Percentiles rank a stretch among this genome's conserved stretches.
Evolutionary conservation across 2,113 vertebrate genomes (phyloP).

Genomic region (Etheostoma spectabile): DNA sequence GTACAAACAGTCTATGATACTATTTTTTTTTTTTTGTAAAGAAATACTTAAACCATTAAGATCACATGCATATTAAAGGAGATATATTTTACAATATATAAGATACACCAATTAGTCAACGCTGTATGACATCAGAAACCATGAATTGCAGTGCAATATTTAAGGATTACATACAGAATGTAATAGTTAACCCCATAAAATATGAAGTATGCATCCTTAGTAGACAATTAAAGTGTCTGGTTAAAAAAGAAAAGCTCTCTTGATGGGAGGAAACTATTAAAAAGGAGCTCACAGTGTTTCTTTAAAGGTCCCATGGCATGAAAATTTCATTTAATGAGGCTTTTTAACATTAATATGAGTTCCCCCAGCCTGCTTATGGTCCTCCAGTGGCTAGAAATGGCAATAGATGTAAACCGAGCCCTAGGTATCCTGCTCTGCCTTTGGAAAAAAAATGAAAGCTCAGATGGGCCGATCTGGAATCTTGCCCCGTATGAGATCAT

Average conservation of each 20-base stretch:
- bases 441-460: too few species aligned
- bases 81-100: constrained; percentile 1
- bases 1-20: not conserved
- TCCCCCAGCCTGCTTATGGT: too few species aligned
- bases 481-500: too few species aligned
- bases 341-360: too few species aligned
- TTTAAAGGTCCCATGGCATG: not conserved
- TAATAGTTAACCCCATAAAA: constrained; percentile 32
- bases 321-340: too few species aligned
- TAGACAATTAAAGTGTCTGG: not conserved
- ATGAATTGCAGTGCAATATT: constrained; percentile 8
- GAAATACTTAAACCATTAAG: not conserved
- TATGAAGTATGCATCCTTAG: constrained; percentile 1
- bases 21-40: not conserved
- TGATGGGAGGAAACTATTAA: constrained; percentile 38
- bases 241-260: constrained; percentile 27
- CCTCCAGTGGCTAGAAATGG: too few species aligned
- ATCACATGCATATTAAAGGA: not conserved
- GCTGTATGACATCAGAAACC: not conserved
- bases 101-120: not conserved
- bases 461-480: too few species aligned
- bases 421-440: too few species aligned
- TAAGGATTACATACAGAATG: not conserved
- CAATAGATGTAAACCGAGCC: too few species aligned
- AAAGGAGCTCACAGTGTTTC: constrained; percentile 49